Percentiles rank a stretch among this genome's conserved stretches.
These are phyloP conservation scores for Arrhopalites spinosus DNA, from an alignment of 2,888 invertebrate genomes.

Conservation along the genomic window DNA sequence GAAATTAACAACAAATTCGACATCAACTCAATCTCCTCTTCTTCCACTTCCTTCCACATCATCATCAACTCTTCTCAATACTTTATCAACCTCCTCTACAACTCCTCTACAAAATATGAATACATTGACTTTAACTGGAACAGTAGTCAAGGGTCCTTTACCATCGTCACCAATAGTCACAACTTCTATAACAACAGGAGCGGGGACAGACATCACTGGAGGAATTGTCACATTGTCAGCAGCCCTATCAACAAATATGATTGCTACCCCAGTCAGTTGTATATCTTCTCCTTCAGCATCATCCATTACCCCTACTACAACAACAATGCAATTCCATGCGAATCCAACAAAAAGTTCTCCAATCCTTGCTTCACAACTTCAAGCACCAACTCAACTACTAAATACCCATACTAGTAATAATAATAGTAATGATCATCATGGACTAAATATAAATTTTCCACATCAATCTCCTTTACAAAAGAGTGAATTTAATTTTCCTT, in stretches of 20 bases:
- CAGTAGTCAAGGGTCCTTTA: neutral
- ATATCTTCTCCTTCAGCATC: neutral
- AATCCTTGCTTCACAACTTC: slow-evolving; percentile 54
- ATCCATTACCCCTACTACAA: neutral
- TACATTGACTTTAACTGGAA: neutral
- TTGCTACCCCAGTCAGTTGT: neutral
- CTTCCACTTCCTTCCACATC: neutral
- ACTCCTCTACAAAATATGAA: neutral
- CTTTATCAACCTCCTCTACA: slow-evolving; percentile 22
- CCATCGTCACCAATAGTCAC: neutral
- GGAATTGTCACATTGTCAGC: neutral
- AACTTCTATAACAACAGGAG: neutral
- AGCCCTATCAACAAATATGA: slow-evolving; percentile 10
- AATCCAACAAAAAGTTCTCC: slow-evolving; percentile 49
- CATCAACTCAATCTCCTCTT: slow-evolving; percentile 4
- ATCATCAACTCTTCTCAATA: slow-evolving; percentile 1
- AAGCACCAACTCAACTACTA: slow-evolving; percentile 45
- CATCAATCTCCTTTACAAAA: slow-evolving; percentile 17
- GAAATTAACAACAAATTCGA: neutral
- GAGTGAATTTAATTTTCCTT: slow-evolving; percentile 20
- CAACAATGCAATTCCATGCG: neutral
- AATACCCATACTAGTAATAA: slow-evolving; percentile 8
- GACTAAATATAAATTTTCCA: neutral
- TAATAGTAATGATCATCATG: slow-evolving; percentile 22
- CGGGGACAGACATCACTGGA: too few relatives aligned